Base-by-base conservation (phyloP, 2,797 vertebrate species). In the Cryptoprocta ferox region DNA sequence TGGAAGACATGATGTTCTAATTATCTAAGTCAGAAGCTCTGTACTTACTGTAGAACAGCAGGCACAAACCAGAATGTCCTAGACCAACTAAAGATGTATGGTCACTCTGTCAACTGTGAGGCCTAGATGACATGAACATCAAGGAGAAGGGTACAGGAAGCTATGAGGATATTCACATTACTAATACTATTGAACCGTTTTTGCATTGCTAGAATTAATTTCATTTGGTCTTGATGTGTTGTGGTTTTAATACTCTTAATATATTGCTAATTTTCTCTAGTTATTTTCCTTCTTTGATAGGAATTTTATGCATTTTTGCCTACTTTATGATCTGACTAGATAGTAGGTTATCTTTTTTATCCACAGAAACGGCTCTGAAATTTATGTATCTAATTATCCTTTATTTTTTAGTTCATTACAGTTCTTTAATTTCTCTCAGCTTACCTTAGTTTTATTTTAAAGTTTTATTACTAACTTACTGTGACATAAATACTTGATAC, bases 381-480 rank as follows among this genome's bases (percentile, higher is more conserved):
- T 75, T 87, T 56, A 56, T 63, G 45, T 91, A 65, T 65, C 45
- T 83, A 48, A 39, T 87, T 73, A 73, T 2, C 26, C 63, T 80
- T 56, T 59, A n/a, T 66, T 61, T 56, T 89, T 85, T 85, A 70
- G n/a, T 75, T 76, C 10, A 56, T 65, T 79, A 89, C 21, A 76
- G 65, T 59, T 71, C 39, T 80, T 93, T 75, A 81, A 75, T 96
- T 93, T 16, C 61, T 61, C n/a, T 78, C 42, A 94, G 32, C 2
- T 83, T 87, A 92, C 6, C 53, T 86, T 95, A 76, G 81, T 93
- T 93, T 89, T 79, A 42, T 66, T 81, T 83, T 94, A 76, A 93
- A 87, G 39, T 78, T 96, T 28, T 87, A 2, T 53, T 90, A 45
- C 9, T 84, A 81, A 65, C 9, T 68, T 45, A 42, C 18, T 19